phyloP scores from a whole-genome alignment of 92 coral and sea anemone species.

The Epizoanthus rinbou region DNA sequence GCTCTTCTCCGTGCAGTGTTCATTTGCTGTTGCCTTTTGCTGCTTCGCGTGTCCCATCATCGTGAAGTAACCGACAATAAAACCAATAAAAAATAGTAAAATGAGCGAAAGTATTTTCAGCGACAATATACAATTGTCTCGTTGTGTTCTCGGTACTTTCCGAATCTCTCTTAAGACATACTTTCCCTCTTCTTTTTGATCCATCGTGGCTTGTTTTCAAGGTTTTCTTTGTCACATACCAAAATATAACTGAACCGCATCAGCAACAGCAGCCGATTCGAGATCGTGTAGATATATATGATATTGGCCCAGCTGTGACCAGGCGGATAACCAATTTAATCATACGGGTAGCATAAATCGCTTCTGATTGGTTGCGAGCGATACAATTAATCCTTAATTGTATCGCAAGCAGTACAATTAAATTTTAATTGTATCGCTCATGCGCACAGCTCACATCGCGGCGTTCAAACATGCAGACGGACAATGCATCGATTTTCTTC shows the following conservation, averaged over 20 bases:
- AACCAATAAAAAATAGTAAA: conserved; percentile 64
- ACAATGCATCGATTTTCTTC: no score
- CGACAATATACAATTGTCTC: conserved; percentile 42
- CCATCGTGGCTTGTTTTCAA: background rate
- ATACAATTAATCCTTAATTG: no score
- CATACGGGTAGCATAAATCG: no score
- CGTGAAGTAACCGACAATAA: conserved; percentile 67
- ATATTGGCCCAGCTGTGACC: conserved; percentile 29
- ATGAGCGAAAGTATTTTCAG: conserved; percentile 50
- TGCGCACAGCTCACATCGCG: no score
- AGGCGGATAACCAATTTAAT: conserved; percentile 2
- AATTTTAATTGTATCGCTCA: no score
- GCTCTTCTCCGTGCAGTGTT: background rate
- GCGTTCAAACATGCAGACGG: no score
- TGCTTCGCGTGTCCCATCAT: conserved; percentile 31
- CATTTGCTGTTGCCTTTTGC: background rate
- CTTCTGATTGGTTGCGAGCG: no score
- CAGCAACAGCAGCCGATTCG: background rate
- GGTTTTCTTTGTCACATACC: background rate
- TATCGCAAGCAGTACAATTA: no score
- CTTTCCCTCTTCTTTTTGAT: background rate
- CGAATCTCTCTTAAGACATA: conserved; percentile 20
- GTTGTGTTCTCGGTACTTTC: conserved; percentile 9
- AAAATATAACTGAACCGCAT: background rate
- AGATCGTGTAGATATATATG: background rate